Percentiles rank a stretch among this genome's conserved stretches.
Conservation (phyloP, 2,113 vertebrate genomes). For the Poeciliopsis retropinna region DNA sequence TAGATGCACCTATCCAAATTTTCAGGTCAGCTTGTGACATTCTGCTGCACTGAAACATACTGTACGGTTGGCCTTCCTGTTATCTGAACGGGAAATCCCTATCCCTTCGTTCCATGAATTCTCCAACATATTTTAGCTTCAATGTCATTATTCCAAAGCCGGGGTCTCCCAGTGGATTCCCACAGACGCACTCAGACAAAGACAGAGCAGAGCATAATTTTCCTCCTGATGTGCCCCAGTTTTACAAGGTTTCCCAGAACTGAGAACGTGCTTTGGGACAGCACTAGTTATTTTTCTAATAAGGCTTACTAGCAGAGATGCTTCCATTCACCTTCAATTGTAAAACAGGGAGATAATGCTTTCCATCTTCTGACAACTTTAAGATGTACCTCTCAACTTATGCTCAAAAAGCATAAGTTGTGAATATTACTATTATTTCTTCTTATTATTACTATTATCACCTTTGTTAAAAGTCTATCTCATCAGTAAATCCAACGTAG, state of each 20-base stretch:
- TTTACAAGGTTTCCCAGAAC: slow-evolving; percentile 38
- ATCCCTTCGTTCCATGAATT: slow-evolving; percentile 37
- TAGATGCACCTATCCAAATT: too few species aligned
- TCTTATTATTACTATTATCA: slow-evolving; percentile 16
- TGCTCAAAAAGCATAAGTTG: neutral
- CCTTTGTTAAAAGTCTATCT: slow-evolving; percentile 27
- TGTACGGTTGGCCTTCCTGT: too few species aligned
- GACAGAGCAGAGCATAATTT: slow-evolving; percentile 42
- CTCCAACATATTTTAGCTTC: slow-evolving; percentile 58
- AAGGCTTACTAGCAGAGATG: slow-evolving; percentile 37
- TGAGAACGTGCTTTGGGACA: slow-evolving; percentile 20
- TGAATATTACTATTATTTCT: slow-evolving; percentile 34
- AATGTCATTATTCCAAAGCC: slow-evolving; percentile 66
- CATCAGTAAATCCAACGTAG: slow-evolving; percentile 29
- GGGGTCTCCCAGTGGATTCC: slow-evolving; percentile 56
- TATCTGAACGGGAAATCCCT: slow-evolving; percentile 56
- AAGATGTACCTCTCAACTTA: slow-evolving; percentile 1
- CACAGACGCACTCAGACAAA: neutral
- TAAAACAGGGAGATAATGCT: neutral
- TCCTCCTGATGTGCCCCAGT: slow-evolving; percentile 56
- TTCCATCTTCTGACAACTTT: slow-evolving; percentile 6
- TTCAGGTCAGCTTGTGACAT: too few species aligned
- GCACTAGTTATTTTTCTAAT: slow-evolving; percentile 43
- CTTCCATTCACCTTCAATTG: neutral
- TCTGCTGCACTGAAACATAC: too few species aligned